A percentile compares a stretch with the other conserved stretches of the same genome.
These are phyloP conservation scores for Telmatochromis brichardi DNA, from an alignment of 2,113 vertebrate genomes.

Conservation along the genomic window DNA sequence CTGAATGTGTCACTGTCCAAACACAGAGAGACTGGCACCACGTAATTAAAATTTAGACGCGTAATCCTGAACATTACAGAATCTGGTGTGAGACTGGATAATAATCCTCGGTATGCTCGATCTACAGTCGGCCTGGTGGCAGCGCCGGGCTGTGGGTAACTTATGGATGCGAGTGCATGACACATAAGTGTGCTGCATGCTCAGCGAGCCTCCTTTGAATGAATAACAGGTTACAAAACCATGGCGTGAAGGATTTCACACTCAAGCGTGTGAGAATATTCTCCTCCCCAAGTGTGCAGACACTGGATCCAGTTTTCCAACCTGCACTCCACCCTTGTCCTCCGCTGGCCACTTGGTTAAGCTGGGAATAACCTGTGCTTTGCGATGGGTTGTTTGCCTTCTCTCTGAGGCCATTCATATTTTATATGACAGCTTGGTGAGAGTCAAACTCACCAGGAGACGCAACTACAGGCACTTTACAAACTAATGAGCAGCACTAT, in stretches of 20 bases:
- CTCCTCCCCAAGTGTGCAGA: background rate
- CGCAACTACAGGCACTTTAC: slow-evolving; percentile 51
- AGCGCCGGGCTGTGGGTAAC: background rate
- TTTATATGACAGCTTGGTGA: slow-evolving; percentile 49
- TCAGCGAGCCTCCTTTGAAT: background rate
- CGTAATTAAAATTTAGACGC: background rate
- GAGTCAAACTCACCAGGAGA: slow-evolving; percentile 39
- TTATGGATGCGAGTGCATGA: background rate
- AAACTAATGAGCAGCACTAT: slow-evolving; percentile 51
- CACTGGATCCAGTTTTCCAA: slow-evolving; percentile 16
- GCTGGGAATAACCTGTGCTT: slow-evolving; percentile 24
- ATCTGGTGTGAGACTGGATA: background rate
- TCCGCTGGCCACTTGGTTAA: background rate
- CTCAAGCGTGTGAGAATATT: background rate
- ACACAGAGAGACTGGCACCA: background rate
- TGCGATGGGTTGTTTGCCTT: slow-evolving; percentile 18
- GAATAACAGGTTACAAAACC: background rate
- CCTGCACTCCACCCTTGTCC: background rate
- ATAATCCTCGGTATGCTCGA: background rate
- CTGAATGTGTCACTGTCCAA: background rate
- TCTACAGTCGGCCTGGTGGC: background rate
- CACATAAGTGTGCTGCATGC: background rate
- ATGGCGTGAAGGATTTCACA: background rate
- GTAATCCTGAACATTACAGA: background rate
- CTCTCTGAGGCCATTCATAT: slow-evolving; percentile 51